Percentiles rank a stretch among this genome's conserved stretches.
Conservation (phyloP, 2,888 invertebrate genomes). For the Ametastegia equiseti region DNA sequence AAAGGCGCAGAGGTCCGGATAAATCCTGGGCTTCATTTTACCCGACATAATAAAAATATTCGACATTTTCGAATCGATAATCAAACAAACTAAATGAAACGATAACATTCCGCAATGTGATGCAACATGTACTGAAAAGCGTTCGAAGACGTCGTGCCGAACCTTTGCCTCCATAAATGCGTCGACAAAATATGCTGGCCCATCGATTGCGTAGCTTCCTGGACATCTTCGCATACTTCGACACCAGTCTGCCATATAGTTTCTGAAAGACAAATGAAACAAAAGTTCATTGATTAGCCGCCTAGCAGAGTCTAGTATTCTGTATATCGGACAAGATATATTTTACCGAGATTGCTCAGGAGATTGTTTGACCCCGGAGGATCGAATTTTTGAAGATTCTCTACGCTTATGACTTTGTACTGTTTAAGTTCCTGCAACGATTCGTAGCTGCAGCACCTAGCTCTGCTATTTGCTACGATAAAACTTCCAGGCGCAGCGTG, state of each 20-base stretch:
- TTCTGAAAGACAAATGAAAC: conserved; percentile 76
- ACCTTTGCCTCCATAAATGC: conserved; percentile 76
- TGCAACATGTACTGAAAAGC: conserved; percentile 74
- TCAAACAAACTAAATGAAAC: conserved; percentile 64
- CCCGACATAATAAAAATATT: neutral
- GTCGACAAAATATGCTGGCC: conserved; percentile 73
- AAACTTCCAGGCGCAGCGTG: conserved; percentile 73
- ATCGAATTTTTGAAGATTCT: conserved; percentile 75
- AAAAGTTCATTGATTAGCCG: conserved; percentile 55
- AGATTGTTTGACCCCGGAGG: conserved; percentile 74
- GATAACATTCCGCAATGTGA: conserved; percentile 74
- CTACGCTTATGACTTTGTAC: conserved; percentile 74
- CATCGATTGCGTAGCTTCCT: conserved; percentile 72
- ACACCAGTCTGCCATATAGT: conserved; percentile 83
- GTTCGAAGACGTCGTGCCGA: conserved; percentile 70
- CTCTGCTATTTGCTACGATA: conserved; percentile 73
- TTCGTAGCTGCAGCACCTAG: conserved; percentile 72
- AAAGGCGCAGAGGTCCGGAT: neutral
- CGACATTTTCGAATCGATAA: neutral
- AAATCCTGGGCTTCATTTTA: neutral
- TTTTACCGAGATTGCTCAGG: conserved; percentile 74
- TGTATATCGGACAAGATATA: conserved; percentile 12
- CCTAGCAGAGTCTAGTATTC: neutral
- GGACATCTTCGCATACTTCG: conserved; percentile 79
- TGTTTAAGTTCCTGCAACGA: conserved; percentile 68